These are phyloP conservation scores for Pitangus sulphuratus DNA, from an alignment of 2,797 vertebrate genomes.

Conservation along the genomic window DNA sequence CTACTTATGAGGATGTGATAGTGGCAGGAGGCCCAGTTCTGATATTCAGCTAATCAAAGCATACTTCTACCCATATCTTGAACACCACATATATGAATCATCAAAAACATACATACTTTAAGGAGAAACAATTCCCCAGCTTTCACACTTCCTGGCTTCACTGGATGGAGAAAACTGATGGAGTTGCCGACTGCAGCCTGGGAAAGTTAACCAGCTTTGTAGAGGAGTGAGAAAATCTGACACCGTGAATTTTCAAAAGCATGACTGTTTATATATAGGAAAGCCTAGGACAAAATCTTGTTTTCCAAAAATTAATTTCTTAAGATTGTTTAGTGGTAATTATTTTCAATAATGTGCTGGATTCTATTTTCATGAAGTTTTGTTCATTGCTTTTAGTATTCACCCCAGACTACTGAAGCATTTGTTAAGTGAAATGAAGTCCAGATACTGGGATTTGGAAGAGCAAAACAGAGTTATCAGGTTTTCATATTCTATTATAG, in stretches of 20 bases:
- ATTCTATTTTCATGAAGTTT: background rate
- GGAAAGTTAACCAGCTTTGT: background rate
- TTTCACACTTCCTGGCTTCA: conserved; percentile 19
- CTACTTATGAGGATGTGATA: background rate
- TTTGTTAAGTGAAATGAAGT: background rate
- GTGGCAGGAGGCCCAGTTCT: conserved; percentile 16
- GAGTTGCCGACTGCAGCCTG: conserved; percentile 8
- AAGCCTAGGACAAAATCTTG: background rate
- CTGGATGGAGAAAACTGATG: background rate
- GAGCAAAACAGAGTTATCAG: background rate
- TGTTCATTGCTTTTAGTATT: background rate
- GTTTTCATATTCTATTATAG: background rate
- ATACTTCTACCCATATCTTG: background rate
- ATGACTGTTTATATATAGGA: background rate
- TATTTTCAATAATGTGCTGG: background rate
- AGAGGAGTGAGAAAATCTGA: background rate
- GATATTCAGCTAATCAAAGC: background rate
- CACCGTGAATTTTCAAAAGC: background rate
- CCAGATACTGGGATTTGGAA: background rate
- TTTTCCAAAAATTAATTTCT: background rate
- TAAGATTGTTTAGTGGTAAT: background rate
- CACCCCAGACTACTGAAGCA: background rate
- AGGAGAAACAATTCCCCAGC: background rate
- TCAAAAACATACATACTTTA: background rate
- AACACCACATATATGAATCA: background rate